Evolutionary conservation across 2,888 invertebrate species (phyloP).

Genomic region (Coelopa pilipes): DNA sequence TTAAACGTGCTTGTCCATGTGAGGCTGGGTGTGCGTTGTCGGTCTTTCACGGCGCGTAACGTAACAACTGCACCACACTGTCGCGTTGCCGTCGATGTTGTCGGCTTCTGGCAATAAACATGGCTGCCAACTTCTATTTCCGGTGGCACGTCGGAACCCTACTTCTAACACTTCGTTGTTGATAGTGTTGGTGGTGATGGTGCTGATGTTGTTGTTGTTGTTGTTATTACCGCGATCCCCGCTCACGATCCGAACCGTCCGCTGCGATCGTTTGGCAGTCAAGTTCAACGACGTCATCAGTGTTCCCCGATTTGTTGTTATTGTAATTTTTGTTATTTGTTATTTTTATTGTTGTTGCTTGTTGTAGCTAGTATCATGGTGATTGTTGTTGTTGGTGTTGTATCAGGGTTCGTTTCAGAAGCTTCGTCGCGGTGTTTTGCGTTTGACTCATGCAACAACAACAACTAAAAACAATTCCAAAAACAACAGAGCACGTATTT

Average conservation of each 20-base stretch:
- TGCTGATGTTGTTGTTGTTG: slow-evolving; percentile 3
- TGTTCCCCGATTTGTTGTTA: slow-evolving; percentile 21
- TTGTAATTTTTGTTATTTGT: not conserved
- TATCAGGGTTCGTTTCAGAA: not conserved
- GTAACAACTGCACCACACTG: not conserved
- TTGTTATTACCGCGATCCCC: slow-evolving; percentile 13
- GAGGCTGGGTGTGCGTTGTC: no score
- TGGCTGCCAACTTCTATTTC: slow-evolving; percentile 6
- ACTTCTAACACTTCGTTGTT: not conserved
- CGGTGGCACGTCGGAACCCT: not conserved
- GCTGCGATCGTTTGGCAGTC: slow-evolving; percentile 20
- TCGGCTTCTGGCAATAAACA: not conserved
- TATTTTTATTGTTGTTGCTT: no score
- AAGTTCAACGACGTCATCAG: slow-evolving; percentile 34
- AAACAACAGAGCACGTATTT: slow-evolving; percentile 7
- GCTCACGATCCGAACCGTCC: not conserved
- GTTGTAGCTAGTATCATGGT: no score
- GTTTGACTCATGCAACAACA: slow-evolving; percentile 6
- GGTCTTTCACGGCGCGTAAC: not conserved
- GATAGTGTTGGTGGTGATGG: not conserved
- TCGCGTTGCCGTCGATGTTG: not conserved
- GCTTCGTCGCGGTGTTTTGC: slow-evolving; percentile 15
- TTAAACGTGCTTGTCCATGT: no score
- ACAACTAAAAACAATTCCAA: not conserved
- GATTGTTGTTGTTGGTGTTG: no score